Conservation (phyloP, 2,888 invertebrate species). For the Unio delphinus region DNA sequence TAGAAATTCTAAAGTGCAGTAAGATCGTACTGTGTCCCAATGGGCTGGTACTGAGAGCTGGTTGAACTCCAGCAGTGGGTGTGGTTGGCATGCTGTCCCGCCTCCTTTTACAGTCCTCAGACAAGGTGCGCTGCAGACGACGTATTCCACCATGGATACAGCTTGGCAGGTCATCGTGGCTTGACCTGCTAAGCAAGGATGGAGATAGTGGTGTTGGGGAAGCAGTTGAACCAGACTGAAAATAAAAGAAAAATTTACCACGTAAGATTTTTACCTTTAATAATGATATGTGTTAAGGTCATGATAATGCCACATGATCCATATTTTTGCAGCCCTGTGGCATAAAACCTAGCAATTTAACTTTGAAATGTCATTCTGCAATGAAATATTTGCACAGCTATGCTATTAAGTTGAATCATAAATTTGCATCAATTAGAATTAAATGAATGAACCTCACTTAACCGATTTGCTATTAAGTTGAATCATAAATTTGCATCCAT, state of each 20-base stretch:
- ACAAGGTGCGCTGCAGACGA: conserved; percentile 69
- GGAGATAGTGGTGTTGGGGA: conserved; percentile 60
- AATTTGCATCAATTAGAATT: too few species aligned
- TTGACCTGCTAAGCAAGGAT: conserved; percentile 53
- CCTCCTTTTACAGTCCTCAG: conserved; percentile 70
- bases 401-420: too few species aligned
- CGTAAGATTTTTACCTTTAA: background rate
- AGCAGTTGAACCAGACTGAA: conserved; percentile 58
- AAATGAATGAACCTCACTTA: too few species aligned
- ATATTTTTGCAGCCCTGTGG: too few species aligned
- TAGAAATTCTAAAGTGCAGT: too few species aligned
- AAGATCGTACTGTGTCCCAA: conserved; percentile 29
- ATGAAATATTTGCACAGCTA: too few species aligned
- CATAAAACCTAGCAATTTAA: too few species aligned
- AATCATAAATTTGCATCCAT: too few species aligned
- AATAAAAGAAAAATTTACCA: conserved; percentile 10
- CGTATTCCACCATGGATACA: conserved; percentile 43
- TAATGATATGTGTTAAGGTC: background rate
- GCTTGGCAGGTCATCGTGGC: conserved; percentile 42
- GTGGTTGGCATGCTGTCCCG: conserved; percentile 66
- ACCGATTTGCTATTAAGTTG: too few species aligned
- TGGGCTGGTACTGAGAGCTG: conserved; percentile 19
- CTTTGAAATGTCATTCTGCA: too few species aligned
- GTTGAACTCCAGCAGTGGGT: conserved; percentile 42
- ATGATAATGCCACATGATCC: too few species aligned